A percentile compares a stretch with the other conserved stretches of the same genome.
Evolutionary conservation across 2,113 vertebrate species (phyloP).

Genomic region (Asarcornis scutulata): DNA sequence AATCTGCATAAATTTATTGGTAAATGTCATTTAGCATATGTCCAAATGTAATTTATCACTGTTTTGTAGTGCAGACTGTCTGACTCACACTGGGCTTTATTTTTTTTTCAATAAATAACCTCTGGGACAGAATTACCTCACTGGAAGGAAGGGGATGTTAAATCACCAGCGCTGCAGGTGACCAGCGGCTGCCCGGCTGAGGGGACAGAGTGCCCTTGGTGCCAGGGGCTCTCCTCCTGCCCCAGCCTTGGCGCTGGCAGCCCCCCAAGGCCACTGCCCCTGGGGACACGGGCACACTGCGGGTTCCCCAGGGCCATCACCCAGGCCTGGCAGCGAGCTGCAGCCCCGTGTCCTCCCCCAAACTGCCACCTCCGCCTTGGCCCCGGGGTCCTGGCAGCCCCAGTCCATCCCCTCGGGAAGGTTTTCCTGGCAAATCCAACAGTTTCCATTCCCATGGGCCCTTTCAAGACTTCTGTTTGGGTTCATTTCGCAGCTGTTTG

Average conservation of each 20-base stretch:
- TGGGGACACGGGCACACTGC: no score
- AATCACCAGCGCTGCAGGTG: not conserved
- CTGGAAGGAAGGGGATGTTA: not conserved
- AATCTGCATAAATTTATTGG: constrained; percentile 64
- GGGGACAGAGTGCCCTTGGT: no score
- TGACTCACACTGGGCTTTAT: constrained; percentile 22
- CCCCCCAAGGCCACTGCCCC: no score
- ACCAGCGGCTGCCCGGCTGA: not conserved
- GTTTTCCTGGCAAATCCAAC: not conserved
- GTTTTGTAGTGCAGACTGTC: constrained; percentile 17
- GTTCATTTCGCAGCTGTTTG: not conserved
- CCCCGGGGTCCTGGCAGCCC: accelerated
- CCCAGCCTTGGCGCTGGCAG: no score
- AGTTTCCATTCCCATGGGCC: not conserved
- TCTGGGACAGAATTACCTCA: constrained; percentile 32
- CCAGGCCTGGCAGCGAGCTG: no score
- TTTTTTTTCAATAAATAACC: constrained; percentile 4
- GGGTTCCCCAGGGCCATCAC: no score
- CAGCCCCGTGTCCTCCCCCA: not conserved
- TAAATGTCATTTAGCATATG: constrained; percentile 62
- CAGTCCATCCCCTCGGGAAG: not conserved
- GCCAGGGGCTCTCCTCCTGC: no score
- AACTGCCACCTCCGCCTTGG: not conserved
- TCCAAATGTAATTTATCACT: constrained; percentile 44
- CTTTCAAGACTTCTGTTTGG: not conserved